phyloP scores from a whole-genome alignment of 2,888 invertebrate species.

The Spisula solida region DNA sequence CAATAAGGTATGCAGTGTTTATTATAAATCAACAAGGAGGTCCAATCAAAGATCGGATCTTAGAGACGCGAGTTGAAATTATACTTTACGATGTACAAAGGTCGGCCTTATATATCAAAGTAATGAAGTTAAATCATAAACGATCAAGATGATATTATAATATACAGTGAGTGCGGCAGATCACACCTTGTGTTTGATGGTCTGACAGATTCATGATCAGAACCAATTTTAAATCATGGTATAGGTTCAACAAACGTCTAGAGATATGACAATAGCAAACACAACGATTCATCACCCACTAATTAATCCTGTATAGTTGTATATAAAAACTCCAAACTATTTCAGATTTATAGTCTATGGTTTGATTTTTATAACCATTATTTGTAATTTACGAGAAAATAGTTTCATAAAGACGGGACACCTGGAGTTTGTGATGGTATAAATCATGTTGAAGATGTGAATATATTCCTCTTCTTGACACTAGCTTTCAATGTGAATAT shows the following conservation, averaged over 20 bases:
- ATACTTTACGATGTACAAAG: slow-evolving; percentile 5
- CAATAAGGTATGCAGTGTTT: neutral
- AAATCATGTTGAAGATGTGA: too few species aligned
- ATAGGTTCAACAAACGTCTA: neutral
- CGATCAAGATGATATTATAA: neutral
- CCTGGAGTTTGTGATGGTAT: neutral
- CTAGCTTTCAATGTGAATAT: too few species aligned
- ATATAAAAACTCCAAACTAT: neutral
- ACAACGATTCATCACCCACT: neutral
- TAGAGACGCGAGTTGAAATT: neutral
- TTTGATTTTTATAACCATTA: neutral
- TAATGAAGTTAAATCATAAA: neutral
- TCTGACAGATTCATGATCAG: neutral
- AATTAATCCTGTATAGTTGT: neutral
- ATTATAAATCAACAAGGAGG: neutral
- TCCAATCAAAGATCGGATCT: slow-evolving; percentile 1
- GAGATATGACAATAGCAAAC: neutral
- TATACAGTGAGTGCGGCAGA: slow-evolving; percentile 1
- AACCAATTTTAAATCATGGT: neutral
- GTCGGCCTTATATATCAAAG: neutral
- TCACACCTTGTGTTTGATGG: slow-evolving; percentile 7
- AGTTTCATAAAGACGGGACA: neutral
- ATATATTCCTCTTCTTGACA: too few species aligned
- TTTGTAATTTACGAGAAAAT: slow-evolving; percentile 14
- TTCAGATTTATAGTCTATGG: neutral